Conservation (phyloP, 2,113 vertebrate genomes). For the Xiphophorus maculatus region DNA sequence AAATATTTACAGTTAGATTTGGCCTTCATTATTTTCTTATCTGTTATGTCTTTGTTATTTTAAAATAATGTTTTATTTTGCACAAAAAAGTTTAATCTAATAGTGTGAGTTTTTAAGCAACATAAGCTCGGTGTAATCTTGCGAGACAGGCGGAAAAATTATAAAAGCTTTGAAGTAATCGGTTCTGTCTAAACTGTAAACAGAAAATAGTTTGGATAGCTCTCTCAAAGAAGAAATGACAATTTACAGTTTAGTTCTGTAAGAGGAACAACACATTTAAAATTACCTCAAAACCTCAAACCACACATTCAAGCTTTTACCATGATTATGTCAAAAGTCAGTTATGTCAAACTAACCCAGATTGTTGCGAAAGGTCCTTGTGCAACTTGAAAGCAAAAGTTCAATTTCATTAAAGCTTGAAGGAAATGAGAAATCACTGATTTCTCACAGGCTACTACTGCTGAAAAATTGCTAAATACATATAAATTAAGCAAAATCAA, state of each 20-base stretch:
- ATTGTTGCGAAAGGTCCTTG: conserved; percentile 16
- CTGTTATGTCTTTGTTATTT: neutral
- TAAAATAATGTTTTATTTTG: neutral
- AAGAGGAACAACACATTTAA: too few relatives aligned
- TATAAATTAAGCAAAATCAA: too few relatives aligned
- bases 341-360: conserved; percentile 30
- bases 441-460: neutral
- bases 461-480: neutral
- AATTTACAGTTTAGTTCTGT: too few relatives aligned
- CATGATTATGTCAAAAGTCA: conserved; percentile 7
- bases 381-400: conserved; percentile 29
- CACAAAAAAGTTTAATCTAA: neutral
- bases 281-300: too few relatives aligned
- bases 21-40: neutral
- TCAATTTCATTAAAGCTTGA: conserved; percentile 11
- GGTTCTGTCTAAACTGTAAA: neutral
- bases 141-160: neutral
- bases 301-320: neutral
- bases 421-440: neutral
- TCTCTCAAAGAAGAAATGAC: neutral
- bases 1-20: neutral
- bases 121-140: neutral
- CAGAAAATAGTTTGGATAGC: neutral
- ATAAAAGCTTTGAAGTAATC: neutral
- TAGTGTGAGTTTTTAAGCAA: neutral